A percentile compares a stretch with the other conserved stretches of the same genome.
phyloP scores from a whole-genome alignment of 2,113 vertebrate genomes.

The Peromyscus maniculatus region DNA sequence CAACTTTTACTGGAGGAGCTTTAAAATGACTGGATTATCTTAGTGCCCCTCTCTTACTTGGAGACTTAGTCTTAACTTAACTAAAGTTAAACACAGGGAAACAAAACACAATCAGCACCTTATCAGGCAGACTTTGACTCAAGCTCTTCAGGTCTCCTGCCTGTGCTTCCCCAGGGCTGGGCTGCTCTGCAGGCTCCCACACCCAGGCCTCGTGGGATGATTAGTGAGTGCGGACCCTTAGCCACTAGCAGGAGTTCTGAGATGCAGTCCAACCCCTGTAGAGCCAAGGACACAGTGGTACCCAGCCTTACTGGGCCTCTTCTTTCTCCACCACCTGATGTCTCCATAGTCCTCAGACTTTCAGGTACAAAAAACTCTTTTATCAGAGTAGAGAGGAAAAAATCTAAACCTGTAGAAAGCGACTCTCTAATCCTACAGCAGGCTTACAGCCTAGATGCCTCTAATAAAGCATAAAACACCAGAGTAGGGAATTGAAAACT shows the following conservation, averaged over 20 bases:
- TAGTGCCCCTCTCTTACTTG: not conserved
- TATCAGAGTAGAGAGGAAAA: not conserved
- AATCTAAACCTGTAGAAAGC: not conserved
- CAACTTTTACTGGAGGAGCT: not conserved
- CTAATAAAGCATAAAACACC: constrained; percentile 39
- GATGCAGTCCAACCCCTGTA: not conserved
- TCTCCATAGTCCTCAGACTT: not conserved
- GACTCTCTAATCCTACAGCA: not conserved
- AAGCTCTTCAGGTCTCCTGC: not conserved
- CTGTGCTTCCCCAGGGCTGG: not conserved
- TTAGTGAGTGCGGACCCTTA: not conserved
- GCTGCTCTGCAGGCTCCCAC: no score
- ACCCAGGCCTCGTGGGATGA: not conserved
- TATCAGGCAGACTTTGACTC: not conserved
- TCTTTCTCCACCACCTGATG: not conserved
- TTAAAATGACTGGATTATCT: not conserved
- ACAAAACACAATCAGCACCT: not conserved
- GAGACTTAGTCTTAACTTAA: not conserved
- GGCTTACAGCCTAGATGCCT: not conserved
- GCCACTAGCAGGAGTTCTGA: not conserved
- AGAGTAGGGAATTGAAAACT: constrained; percentile 13
- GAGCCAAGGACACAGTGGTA: not conserved
- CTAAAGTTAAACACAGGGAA: not conserved
- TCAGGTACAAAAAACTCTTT: constrained; percentile 15
- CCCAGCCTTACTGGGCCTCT: not conserved